Conservation (phyloP, 2,888 invertebrate species). For the Philhelius pedissequus region DNA sequence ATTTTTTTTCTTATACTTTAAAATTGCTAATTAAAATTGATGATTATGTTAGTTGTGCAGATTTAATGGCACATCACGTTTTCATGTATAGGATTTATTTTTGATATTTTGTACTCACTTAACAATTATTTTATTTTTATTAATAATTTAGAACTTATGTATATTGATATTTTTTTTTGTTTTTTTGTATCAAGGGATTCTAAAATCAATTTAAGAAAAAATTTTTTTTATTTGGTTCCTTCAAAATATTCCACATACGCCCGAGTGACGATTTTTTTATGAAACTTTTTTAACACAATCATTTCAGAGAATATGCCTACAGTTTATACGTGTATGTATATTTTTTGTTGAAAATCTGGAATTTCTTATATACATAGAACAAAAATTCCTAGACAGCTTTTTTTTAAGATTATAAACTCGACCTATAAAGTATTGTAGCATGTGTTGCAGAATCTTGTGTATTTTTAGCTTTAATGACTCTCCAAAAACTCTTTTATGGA, state of each 20-base stretch:
- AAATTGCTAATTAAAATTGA: neutral
- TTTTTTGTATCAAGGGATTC: neutral
- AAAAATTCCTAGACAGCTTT: neutral
- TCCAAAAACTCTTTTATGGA: constrained; percentile 6
- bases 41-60: neutral
- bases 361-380: neutral
- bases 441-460: constrained; percentile 28
- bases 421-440: constrained; percentile 30
- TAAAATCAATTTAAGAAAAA: neutral
- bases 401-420: constrained; percentile 7
- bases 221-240: neutral
- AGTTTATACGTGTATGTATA: neutral
- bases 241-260: constrained; percentile 52
- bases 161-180: neutral
- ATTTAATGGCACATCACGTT: neutral
- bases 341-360: neutral
- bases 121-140: neutral
- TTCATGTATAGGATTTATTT: neutral
- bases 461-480: constrained; percentile 52
- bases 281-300: constrained; percentile 22
- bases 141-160: neutral
- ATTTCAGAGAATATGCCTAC: constrained; percentile 24
- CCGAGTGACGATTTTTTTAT: constrained; percentile 36
- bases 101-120: constrained; percentile 19
- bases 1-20: neutral